Evolutionary conservation across 2,113 vertebrate genomes (phyloP), one percentile per base, ranked within the genome.

Genomic region (Procavia capensis): DNA sequence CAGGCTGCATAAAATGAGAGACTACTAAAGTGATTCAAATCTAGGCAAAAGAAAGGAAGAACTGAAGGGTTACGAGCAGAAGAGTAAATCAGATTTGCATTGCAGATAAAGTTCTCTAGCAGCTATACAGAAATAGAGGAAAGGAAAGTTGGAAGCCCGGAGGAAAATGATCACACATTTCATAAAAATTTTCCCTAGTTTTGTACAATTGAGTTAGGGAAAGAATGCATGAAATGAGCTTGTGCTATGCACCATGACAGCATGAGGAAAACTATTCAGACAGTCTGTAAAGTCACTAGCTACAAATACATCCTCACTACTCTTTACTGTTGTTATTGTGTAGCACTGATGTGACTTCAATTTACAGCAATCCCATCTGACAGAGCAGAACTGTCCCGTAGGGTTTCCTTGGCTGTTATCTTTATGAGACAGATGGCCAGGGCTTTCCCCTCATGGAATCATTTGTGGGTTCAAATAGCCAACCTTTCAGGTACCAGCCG

Each of bases 191-290:
- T 81, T 79, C 76, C 93, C 68, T 61, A 63, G 11, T 66, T 85
- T 61, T 76, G 82, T 72, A 92, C 31, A 90, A 20, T 94, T 20
- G 93, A 70, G 27, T 47, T 54, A 93, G 64, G 81, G 76, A 92
- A 83, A 34, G 9, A 61, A 86, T 31, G 11, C 2, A 94, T 31
- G 19, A 80, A 80, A 85, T 86, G 29, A 88, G 25, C 29, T 86
- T 88, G 3, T 24, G 66, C 22, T 7, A 10, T 14, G 50, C 34
- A 61, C 36, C n/a, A 13, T 5, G 50, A 88, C 41, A 90, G 70
- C 22, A 79, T 25, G 47, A 94, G 57, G 29, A 68, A 76, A 85
- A 88, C 59, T 39, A 91, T 31, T 91, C n/a, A 91, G 31, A 59
- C 0, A 88, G 41, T 9, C n/a, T 36, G 70, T 86, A 66, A 82